A percentile compares a stretch with the other conserved stretches of the same genome.
Conservation (phyloP, 2,888 invertebrate genomes). For the Papilio protenor region DNA sequence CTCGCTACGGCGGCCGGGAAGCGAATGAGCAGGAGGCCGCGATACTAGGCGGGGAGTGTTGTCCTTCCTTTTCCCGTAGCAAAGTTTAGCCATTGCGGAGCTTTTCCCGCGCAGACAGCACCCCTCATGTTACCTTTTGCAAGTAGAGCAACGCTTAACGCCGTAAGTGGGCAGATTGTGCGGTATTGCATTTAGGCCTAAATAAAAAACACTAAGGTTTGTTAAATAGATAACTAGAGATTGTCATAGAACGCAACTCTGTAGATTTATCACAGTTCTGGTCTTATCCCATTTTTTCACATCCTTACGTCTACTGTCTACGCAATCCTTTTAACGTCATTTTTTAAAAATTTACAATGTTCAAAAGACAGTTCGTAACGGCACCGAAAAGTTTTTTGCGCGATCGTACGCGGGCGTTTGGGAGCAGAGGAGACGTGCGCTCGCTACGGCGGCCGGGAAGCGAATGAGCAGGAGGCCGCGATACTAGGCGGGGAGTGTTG, state of each 20-base stretch:
- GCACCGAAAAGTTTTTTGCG: constrained; percentile 80
- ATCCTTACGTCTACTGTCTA: background rate
- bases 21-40: too few species aligned
- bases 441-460: constrained; percentile 65
- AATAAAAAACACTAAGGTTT: background rate
- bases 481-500: constrained; percentile 72
- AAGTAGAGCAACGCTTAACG: too few species aligned
- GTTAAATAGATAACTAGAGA: background rate
- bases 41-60: too few species aligned
- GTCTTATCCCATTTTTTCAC: background rate
- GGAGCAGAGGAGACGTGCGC: constrained; percentile 60
- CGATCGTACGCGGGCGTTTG: constrained; percentile 63
- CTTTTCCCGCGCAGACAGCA: too few species aligned
- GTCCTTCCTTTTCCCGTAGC: too few species aligned
- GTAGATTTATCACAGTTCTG: background rate
- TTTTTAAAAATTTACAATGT: constrained; percentile 54
- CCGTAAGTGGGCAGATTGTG: too few species aligned
- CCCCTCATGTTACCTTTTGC: too few species aligned
- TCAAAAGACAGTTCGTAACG: constrained; percentile 58
- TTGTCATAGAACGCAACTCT: background rate
- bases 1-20: too few species aligned
- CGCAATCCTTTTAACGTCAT: constrained; percentile 51
- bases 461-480: constrained; percentile 69
- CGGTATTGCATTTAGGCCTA: too few species aligned
- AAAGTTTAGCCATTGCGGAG: too few species aligned